Percentiles rank a stretch among this genome's conserved stretches.
phyloP scores from a whole-genome alignment of 2,797 vertebrate genomes.

The Apogon talboti region DNA sequence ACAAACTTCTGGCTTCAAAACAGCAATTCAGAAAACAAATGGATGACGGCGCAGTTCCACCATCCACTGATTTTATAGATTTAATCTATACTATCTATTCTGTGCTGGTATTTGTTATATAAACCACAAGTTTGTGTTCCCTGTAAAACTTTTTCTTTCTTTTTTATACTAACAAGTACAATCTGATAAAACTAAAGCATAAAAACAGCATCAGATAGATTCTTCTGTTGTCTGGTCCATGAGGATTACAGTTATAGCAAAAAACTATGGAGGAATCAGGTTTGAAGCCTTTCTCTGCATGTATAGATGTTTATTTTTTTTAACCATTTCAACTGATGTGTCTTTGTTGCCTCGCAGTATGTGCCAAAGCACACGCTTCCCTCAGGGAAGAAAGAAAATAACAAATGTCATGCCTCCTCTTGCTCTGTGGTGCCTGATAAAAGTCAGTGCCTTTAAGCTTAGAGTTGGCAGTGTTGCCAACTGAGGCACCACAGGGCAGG shows the following conservation, averaged over 20 bases:
- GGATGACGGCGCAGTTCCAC: no score
- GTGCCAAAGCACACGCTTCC: constrained; percentile 33
- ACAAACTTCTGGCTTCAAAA: no score
- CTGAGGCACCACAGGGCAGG: constrained; percentile 75
- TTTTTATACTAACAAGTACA: neutral
- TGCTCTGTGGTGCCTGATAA: constrained; percentile 63
- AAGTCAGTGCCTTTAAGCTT: constrained; percentile 76
- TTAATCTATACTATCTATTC: no score
- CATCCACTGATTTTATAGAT: no score
- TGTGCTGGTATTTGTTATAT: neutral
- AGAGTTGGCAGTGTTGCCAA: constrained; percentile 68
- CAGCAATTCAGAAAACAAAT: no score
- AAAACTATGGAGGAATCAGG: neutral
- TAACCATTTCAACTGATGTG: constrained; percentile 24
- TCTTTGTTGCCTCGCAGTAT: constrained; percentile 34
- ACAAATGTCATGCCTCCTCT: constrained; percentile 76
- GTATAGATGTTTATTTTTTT: no score
- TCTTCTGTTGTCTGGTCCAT: neutral
- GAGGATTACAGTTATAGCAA: neutral
- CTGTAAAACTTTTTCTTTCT: no score
- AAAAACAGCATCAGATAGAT: neutral
- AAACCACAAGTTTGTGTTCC: neutral
- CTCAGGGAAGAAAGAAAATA: constrained; percentile 40
- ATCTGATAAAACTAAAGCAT: neutral
- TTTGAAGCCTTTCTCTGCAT: no score